Evolutionary conservation across 2,888 invertebrate species (phyloP), one percentile per base, ranked within the genome.

Genomic region (Tenthredo notha): DNA sequence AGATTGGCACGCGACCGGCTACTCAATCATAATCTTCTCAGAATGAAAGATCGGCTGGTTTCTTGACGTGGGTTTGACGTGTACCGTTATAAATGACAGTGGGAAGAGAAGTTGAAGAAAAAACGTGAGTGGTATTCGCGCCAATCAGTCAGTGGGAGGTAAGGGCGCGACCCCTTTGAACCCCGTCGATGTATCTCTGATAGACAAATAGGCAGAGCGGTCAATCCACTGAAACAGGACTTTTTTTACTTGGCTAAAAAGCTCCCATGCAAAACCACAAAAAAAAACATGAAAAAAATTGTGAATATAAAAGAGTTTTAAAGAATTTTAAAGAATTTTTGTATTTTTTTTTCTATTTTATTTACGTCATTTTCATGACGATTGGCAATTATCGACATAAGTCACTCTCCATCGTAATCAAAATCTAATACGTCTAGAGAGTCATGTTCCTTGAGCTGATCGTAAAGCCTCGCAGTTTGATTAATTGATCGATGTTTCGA

Each of bases 61-160:
- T 50, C 58, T 80, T 80, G 80, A 80, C 61, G 37, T 15, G 80
- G 80, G 80, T 80, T 80, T 80, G 80, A 80, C 80, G 80, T 18
- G n/a, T 33, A n/a, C 29, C 37, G 80, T 80, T 80, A 80, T 80
- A 80, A 80, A 80, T 80, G 80, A 80, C 80, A 80, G 37, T 25
- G 61, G 80, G 15, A 80, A 80, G 61, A 80, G 61, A 3, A 80
- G 80, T 61, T 21, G 80, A 61, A 40, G 80, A 40, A 80, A 80
- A 80, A 61, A 80, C 58, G 58, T 80, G 80, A 61, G 80, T 80
- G 80, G 80, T 12, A 18, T 40, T 58, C n/a, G 61, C 21, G 61
- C 80, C 80, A 80, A 80, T 80, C 80, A 80, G 80, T 80, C 80
- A 58, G 80, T 61, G 12, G 58, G 40, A 61, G 58, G 61, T 29